Evolutionary conservation across 92 coral and sea anemone species (phyloP).

Genomic region (Epizoanthus ramosus): DNA sequence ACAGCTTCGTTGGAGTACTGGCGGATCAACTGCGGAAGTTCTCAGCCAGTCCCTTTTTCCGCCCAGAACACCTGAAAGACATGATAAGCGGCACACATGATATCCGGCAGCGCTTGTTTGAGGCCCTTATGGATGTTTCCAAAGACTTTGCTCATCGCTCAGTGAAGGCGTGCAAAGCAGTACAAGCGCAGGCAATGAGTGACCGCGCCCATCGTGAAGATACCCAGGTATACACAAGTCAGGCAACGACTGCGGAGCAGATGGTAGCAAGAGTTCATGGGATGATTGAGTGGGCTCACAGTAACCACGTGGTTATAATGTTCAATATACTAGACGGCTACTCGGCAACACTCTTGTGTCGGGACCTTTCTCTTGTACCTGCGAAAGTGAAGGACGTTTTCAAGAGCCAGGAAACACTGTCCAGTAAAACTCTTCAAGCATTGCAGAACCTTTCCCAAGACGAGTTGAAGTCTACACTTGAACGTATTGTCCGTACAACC

Average conservation of each 20-base stretch:
- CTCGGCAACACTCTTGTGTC: constrained; percentile 8
- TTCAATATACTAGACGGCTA: constrained; percentile 14
- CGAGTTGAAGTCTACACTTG: constrained; percentile 69
- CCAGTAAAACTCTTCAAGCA: constrained; percentile 68
- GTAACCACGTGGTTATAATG: constrained; percentile 29
- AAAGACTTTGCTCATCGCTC: constrained; percentile 35
- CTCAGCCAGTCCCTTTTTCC: constrained; percentile 30
- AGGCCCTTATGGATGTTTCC: not conserved
- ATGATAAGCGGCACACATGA: constrained; percentile 23
- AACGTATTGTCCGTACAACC: constrained; percentile 65
- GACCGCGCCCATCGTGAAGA: too few relatives aligned
- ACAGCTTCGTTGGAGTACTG: constrained; percentile 19
- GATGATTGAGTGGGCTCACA: constrained; percentile 41
- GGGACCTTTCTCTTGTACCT: constrained; percentile 5
- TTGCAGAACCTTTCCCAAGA: constrained; percentile 67
- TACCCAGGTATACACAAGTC: too few relatives aligned
- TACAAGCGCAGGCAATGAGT: not conserved
- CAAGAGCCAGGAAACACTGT: constrained; percentile 30
- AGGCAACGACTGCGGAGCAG: not conserved
- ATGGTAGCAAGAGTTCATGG: constrained; percentile 37
- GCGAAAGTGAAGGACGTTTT: constrained; percentile 1
- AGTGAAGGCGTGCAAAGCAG: not conserved
- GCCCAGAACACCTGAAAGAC: not conserved
- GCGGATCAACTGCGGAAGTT: constrained; percentile 38
- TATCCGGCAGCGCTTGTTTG: constrained; percentile 12